These are phyloP conservation scores for Champsocephalus gunnari DNA, from an alignment of 2,797 vertebrate genomes.

Conservation along the genomic window DNA sequence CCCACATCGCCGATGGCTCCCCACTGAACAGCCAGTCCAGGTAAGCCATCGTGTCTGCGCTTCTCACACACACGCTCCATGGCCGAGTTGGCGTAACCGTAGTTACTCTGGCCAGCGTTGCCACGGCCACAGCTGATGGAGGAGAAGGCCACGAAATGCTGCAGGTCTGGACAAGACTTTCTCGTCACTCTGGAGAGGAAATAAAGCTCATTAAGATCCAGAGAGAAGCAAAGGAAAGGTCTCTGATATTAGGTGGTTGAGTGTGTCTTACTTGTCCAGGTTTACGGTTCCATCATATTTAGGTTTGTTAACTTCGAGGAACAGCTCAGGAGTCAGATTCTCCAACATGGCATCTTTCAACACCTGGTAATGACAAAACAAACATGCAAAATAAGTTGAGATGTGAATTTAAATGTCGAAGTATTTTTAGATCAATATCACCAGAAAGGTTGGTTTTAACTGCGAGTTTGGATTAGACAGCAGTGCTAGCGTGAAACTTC, in stretches of 20 bases:
- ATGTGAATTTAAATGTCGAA: not conserved
- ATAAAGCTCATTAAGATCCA: not conserved
- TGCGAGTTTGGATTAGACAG: not conserved
- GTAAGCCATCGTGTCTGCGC: constrained; percentile 86
- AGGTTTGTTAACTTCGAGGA: constrained; percentile 91
- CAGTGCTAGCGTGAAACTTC: not conserved
- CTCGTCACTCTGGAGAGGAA: constrained; percentile 87
- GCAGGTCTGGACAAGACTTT: constrained; percentile 89
- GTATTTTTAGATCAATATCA: not conserved
- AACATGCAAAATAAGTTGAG: not conserved
- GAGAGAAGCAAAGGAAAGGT: not conserved
- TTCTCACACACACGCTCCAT: constrained; percentile 98
- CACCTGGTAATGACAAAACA: constrained; percentile 81
- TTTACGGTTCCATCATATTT: constrained; percentile 93
- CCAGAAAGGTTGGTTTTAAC: not conserved
- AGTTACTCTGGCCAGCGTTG: constrained; percentile 96
- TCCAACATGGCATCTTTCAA: constrained; percentile 95
- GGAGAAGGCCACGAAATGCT: constrained; percentile 95
- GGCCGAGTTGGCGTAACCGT: constrained; percentile 96
- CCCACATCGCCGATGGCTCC: constrained; percentile 97
- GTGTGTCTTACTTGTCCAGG: constrained; percentile 88
- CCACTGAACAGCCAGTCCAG: constrained; percentile 95
- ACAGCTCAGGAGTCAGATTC: constrained; percentile 91
- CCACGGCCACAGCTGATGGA: constrained; percentile 97
- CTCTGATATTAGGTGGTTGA: not conserved